These are phyloP conservation scores for Piscicola geometra DNA, from an alignment of 2,888 invertebrate species.

Conservation along the genomic window DNA sequence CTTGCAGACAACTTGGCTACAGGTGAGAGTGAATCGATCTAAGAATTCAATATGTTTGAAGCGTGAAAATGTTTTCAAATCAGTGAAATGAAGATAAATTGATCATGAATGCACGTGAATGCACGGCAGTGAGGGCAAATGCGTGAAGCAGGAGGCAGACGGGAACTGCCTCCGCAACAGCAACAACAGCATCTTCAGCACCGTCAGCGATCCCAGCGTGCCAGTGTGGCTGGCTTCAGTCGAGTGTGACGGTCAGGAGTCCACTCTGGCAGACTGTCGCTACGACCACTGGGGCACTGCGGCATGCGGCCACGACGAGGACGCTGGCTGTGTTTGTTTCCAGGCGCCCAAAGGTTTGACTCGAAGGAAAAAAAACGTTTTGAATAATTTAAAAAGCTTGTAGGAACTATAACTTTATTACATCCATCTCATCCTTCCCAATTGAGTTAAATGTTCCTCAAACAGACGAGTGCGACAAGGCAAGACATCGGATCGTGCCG, in stretches of 20 bases:
- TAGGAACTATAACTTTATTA: too few species aligned
- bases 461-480: conserved; percentile 23
- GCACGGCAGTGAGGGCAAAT: conserved; percentile 9
- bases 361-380: too few species aligned
- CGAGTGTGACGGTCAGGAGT: conserved; percentile 57
- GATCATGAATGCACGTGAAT: not conserved
- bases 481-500: conserved; percentile 38
- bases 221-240: conserved; percentile 50
- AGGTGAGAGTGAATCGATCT: conserved; percentile 24
- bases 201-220: conserved; percentile 9
- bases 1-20: conserved; percentile 46
- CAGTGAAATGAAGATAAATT: too few species aligned
- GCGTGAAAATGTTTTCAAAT: too few species aligned
- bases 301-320: conserved; percentile 47
- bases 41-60: too few species aligned
- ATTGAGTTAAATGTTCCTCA: not conserved
- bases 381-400: too few species aligned
- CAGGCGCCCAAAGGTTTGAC: too few species aligned
- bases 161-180: conserved; percentile 43
- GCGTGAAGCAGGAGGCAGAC: conserved; percentile 30
- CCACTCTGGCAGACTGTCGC: conserved; percentile 45
- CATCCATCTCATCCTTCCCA: not conserved
- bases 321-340: conserved; percentile 47
- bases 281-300: conserved; percentile 43
- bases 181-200: conserved; percentile 43